Evolutionary conservation across 1,140 invertebrate genomes (phyloP).

Genomic region (Drosophila novamexicana): DNA sequence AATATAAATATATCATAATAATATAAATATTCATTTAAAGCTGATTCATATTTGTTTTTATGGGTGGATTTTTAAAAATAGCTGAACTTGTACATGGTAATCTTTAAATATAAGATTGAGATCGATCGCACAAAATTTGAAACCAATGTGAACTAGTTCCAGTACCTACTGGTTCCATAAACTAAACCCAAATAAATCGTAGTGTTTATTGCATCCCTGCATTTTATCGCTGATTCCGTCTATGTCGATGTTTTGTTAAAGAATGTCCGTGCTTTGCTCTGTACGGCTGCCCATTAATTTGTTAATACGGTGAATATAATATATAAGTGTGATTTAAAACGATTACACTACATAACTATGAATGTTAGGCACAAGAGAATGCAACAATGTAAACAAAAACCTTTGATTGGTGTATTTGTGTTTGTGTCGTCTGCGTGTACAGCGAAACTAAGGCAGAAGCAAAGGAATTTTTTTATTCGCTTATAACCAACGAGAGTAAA

Average conservation of each 20-base stretch:
- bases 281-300: conserved; percentile 41
- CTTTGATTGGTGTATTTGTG: not conserved
- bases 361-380: not conserved
- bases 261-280: conserved; percentile 31
- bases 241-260: conserved; percentile 35
- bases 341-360: conserved; percentile 21
- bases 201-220: conserved; percentile 13
- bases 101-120: too few relatives aligned
- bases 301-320: conserved; percentile 43
- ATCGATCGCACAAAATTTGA: too few relatives aligned
- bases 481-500: not conserved
- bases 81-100: too few relatives aligned
- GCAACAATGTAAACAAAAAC: conserved; percentile 9
- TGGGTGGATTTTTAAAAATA: too few relatives aligned
- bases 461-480: conserved; percentile 33
- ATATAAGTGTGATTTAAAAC: conserved; percentile 7
- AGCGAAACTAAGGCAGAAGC: conserved; percentile 11
- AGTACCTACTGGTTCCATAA: conserved; percentile 11
- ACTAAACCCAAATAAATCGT: not conserved
- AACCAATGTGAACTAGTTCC: not conserved
- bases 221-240: conserved; percentile 19
- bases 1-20: too few relatives aligned
- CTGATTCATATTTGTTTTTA: too few relatives aligned
- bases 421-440: conserved; percentile 7
- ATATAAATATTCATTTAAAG: too few relatives aligned